Conservation (phyloP, 2,797 vertebrate species). For the Arrhamphus sclerolepis region DNA sequence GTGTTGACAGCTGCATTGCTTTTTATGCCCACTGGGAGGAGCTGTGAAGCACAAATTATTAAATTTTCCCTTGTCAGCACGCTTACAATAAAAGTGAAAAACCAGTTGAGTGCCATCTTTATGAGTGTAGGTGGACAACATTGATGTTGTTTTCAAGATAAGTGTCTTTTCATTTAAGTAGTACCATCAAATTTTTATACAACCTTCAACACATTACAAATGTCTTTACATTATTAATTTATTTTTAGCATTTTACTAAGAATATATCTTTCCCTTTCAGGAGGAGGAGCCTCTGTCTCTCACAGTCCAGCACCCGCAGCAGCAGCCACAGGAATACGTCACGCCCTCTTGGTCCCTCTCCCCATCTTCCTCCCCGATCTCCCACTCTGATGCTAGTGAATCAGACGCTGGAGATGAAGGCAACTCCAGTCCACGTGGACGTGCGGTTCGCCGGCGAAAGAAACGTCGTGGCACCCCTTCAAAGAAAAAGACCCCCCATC, state of each 20-base stretch:
- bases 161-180: too few relatives aligned
- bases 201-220: too few relatives aligned
- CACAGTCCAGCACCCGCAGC: constrained; percentile 49
- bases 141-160: too few relatives aligned
- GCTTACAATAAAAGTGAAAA: too few relatives aligned
- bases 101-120: too few relatives aligned
- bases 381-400: constrained; percentile 81
- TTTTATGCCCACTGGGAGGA: too few relatives aligned
- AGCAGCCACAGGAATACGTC: constrained; percentile 77
- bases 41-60: too few relatives aligned
- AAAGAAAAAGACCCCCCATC: constrained; percentile 73
- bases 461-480: constrained; percentile 65
- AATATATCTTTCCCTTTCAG: constrained; percentile 38
- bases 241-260: neutral
- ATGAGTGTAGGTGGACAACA: too few relatives aligned
- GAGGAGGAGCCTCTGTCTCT: constrained; percentile 69
- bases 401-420: constrained; percentile 73
- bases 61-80: too few relatives aligned
- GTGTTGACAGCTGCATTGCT: too few relatives aligned
- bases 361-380: constrained; percentile 81
- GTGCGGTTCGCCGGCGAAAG: constrained; percentile 59
- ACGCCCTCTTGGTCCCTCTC: constrained; percentile 85
- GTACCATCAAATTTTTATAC: too few relatives aligned
- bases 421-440: constrained; percentile 58
- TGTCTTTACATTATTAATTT: neutral